Percentiles rank a stretch among this genome's conserved stretches.
Conservation (phyloP, 2,888 invertebrate genomes). For the Crocallis elinguaria region DNA sequence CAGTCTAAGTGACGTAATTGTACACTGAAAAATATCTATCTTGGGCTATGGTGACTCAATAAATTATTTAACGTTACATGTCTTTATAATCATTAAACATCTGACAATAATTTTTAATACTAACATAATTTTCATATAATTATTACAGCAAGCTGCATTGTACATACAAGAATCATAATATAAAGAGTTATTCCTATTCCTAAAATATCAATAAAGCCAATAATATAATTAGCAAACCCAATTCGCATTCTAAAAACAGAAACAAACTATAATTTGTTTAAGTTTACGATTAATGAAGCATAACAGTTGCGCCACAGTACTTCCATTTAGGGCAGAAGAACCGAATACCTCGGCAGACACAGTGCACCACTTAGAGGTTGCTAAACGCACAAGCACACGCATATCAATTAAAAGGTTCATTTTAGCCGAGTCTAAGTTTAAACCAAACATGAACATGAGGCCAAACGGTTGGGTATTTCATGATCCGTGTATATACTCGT, state of each 20-base stretch:
- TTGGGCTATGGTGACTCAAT: slow-evolving; percentile 38
- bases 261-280: no score
- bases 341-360: slow-evolving; percentile 48
- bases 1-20: slow-evolving; percentile 47
- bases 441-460: slow-evolving; percentile 50
- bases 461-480: slow-evolving; percentile 26
- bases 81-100: slow-evolving; percentile 2
- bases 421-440: slow-evolving; percentile 60
- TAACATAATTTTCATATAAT: no score
- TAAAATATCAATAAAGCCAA: not conserved
- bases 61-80: not conserved
- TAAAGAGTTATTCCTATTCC: no score
- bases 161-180: no score
- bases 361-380: slow-evolving; percentile 53
- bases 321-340: slow-evolving; percentile 46
- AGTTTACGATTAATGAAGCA: slow-evolving; percentile 29
- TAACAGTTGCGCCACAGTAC: slow-evolving; percentile 47
- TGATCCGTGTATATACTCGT: no score
- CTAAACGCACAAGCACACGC: slow-evolving; percentile 61
- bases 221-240: not conserved
- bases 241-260: no score
- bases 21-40: slow-evolving; percentile 35
- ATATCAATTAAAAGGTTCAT: slow-evolving; percentile 67
- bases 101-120: no score
- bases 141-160: no score